Percentiles rank a stretch among this genome's conserved stretches.
Conservation (phyloP, 2,888 invertebrate species). For the Ophion obscuratus region DNA sequence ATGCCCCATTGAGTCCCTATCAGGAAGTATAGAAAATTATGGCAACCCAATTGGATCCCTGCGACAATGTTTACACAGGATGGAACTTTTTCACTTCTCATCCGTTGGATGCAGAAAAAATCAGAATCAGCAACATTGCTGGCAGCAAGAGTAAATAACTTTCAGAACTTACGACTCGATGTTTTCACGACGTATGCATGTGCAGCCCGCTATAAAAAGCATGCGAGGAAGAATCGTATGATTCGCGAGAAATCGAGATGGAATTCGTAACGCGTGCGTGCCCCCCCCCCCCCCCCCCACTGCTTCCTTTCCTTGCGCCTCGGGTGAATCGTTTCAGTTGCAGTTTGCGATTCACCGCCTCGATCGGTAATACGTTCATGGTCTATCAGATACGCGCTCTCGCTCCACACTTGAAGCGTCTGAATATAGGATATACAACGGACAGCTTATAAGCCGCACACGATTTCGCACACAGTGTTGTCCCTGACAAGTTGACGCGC, state of each 20-base stretch:
- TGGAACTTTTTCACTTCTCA: no score
- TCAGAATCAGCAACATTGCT: no score
- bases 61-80: no score
- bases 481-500: constrained; percentile 22
- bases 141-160: neutral
- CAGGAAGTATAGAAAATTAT: no score
- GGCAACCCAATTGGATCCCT: no score
- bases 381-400: constrained; percentile 56
- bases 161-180: constrained; percentile 64
- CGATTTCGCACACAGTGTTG: constrained; percentile 25
- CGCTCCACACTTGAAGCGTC: constrained; percentile 36
- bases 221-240: constrained; percentile 35
- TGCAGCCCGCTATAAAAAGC: neutral
- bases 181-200: constrained; percentile 58
- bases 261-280: constrained; percentile 61
- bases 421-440: constrained; percentile 33
- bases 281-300: constrained; percentile 28
- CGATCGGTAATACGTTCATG: constrained; percentile 60
- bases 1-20: no score
- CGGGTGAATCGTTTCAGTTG: constrained; percentile 58
- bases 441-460: constrained; percentile 13
- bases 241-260: constrained; percentile 57
- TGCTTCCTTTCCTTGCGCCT: constrained; percentile 40
- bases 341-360: constrained; percentile 62
- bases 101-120: neutral